phyloP scores from a whole-genome alignment of 2,888 invertebrate species.

The Craniophora ligustri region DNA sequence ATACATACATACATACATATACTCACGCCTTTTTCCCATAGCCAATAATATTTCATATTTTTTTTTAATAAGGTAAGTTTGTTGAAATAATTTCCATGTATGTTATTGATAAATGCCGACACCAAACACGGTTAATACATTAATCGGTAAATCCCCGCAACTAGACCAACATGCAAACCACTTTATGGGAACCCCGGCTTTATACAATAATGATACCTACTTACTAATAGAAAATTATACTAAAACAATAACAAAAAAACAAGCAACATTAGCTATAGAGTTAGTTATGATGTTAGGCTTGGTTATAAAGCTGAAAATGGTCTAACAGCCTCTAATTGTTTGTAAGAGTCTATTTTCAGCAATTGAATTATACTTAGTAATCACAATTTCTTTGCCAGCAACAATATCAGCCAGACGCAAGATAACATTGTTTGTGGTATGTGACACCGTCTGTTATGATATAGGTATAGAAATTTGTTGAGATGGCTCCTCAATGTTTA shows the following conservation, averaged over 20 bases:
- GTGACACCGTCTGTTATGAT: constrained; percentile 37
- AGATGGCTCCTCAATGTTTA: constrained; percentile 49
- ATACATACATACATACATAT: too few relatives aligned
- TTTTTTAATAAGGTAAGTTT: too few relatives aligned
- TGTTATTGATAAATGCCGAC: constrained; percentile 5
- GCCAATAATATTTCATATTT: too few relatives aligned
- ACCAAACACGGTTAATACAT: background rate
- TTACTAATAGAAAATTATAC: too few relatives aligned
- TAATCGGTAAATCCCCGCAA: constrained; percentile 13
- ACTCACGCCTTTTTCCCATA: too few relatives aligned
- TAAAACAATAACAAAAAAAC: too few relatives aligned
- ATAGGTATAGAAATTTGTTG: constrained; percentile 50
- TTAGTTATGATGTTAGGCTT: constrained; percentile 26
- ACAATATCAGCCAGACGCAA: constrained; percentile 13
- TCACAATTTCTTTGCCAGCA: constrained; percentile 8
- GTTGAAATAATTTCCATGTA: constrained; percentile 17
- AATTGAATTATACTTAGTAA: constrained; percentile 6
- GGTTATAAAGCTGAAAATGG: constrained; percentile 20
- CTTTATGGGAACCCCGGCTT: constrained; percentile 10
- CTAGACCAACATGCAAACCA: background rate
- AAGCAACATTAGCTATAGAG: too few relatives aligned
- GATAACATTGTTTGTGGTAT: constrained; percentile 41
- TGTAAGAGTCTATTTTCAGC: background rate
- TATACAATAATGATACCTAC: background rate
- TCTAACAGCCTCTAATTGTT: constrained; percentile 22